Evolutionary conservation across 2,797 vertebrate genomes (phyloP).

Genomic region (Melanotaenia boesemani): DNA sequence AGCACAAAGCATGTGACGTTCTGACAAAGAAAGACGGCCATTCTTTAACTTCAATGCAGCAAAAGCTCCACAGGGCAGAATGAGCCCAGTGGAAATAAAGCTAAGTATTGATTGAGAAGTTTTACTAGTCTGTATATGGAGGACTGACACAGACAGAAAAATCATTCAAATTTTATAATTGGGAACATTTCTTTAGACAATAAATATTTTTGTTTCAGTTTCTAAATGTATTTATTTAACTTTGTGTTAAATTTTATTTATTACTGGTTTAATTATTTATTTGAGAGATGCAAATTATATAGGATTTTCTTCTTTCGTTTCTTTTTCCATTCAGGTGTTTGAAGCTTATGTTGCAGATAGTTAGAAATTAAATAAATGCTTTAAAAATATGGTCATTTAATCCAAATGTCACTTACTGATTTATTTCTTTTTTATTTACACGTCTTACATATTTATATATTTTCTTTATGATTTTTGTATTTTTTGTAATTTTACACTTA

Average conservation of each 20-base stretch:
- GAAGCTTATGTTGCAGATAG: no score
- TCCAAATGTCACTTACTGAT: no score
- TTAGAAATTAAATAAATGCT: no score
- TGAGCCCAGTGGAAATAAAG: neutral
- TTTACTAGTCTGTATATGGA: neutral
- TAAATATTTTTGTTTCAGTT: neutral
- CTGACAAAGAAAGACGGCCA: conserved; percentile 13
- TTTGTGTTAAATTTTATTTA: neutral
- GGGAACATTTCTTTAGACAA: neutral
- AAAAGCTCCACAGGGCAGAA: conserved; percentile 3
- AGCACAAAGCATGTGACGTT: conserved; percentile 11
- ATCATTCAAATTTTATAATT: neutral
- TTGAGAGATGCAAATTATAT: no score
- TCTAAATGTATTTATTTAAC: neutral
- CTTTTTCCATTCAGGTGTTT: no score
- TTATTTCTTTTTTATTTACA: no score
- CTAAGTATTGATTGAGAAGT: conserved; percentile 23
- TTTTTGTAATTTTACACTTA: no score
- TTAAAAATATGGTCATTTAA: no score
- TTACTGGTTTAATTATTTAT: no score
- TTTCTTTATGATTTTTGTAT: no score
- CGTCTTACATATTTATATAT: neutral
- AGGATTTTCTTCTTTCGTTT: no score
- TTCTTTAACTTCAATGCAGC: conserved; percentile 11
- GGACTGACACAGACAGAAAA: neutral